A percentile compares a stretch with the other conserved stretches of the same genome.
These are phyloP conservation scores for Machaerirhynchus nigripectus DNA, from an alignment of 2,113 vertebrate genomes.

Conservation along the genomic window DNA sequence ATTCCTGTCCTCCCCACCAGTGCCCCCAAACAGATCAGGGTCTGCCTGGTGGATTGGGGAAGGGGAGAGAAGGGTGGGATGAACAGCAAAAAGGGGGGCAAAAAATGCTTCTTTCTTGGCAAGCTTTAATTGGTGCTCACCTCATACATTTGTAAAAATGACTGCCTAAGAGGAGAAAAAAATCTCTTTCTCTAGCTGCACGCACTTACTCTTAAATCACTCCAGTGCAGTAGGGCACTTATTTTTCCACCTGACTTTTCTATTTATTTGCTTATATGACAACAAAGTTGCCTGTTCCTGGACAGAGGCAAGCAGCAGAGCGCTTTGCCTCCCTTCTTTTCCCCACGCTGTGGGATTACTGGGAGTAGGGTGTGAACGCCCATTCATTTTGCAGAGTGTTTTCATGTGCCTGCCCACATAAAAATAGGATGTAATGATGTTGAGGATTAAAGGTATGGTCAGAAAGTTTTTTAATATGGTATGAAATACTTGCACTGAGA, in stretches of 20 bases:
- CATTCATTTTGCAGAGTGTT: constrained; percentile 59
- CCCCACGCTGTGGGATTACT: constrained; percentile 41
- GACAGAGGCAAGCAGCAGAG: constrained; percentile 27
- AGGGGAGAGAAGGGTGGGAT: neutral
- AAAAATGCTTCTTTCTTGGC: neutral
- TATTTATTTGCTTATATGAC: constrained; percentile 45
- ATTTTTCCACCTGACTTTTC: neutral
- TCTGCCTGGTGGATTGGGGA: neutral
- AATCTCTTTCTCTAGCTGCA: constrained; percentile 59
- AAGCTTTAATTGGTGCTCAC: constrained; percentile 27
- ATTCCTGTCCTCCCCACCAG: neutral
- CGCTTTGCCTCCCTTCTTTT: constrained; percentile 50
- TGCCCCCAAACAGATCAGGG: neutral
- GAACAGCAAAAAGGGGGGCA: fast-evolving
- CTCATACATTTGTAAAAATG: constrained; percentile 60
- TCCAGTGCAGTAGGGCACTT: constrained; percentile 31
- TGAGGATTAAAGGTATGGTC: constrained; percentile 69
- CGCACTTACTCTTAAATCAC: constrained; percentile 72
- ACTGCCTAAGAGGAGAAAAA: constrained; percentile 64
- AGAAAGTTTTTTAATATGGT: constrained; percentile 66
- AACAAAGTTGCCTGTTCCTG: constrained; percentile 62
- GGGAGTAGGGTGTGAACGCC: constrained; percentile 36
- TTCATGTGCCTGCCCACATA: constrained; percentile 50
- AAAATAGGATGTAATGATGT: constrained; percentile 70
- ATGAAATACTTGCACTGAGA: constrained; percentile 24